Base-by-base conservation (phyloP, 2,113 vertebrate species). In the Tapirus terrestris region DNA sequence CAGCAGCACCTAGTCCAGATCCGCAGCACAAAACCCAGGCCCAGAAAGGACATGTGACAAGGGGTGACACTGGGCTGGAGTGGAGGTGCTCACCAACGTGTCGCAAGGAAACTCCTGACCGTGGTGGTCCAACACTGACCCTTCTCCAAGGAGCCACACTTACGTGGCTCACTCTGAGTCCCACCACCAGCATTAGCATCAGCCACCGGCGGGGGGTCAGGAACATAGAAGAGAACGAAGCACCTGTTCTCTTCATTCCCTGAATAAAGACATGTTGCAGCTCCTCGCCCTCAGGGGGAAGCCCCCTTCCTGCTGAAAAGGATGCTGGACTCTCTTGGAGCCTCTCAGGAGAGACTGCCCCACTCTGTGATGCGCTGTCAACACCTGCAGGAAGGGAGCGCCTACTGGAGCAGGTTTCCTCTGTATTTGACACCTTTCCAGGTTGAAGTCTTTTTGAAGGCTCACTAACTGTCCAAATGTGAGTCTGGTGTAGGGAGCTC, bases 111-210 rank as follows among this genome's bases (percentile, higher is more conserved):
- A 70, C 6, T 6, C 18, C 33, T 8, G 10, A 48, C 17, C 6
- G 6, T 18, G 2, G 29, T 13, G 12, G 18, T 9, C 31, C 17
- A 8, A 23, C 2, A 8, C 3, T 0, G 56, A 93, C 21, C 6
- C n/a, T 20, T 36, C 60, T n/a, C 25, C 7, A 5, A 14, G 6
- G 53, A 0, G 0, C 43, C 51, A 27, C 51, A 9, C 61, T 43
- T 27, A 18, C n/a, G 1, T 0, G 1, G 10, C 31, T 36, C 18
- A 25, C 33, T 4, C 0, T 0, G 67, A 60, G 5, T 8, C 29
- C 6, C 21, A 31, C 3, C 4, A 1, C 17, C 23, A 61, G 33
- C 10, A 27, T 4, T 29, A 18, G 39, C 43, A 36, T 18, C 31
- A 80, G 65, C 53, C 75, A 27, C 23, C 6, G 0, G 61, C 45